Conservation (phyloP, 2,113 vertebrate genomes). For the Xenus cinereus region DNA sequence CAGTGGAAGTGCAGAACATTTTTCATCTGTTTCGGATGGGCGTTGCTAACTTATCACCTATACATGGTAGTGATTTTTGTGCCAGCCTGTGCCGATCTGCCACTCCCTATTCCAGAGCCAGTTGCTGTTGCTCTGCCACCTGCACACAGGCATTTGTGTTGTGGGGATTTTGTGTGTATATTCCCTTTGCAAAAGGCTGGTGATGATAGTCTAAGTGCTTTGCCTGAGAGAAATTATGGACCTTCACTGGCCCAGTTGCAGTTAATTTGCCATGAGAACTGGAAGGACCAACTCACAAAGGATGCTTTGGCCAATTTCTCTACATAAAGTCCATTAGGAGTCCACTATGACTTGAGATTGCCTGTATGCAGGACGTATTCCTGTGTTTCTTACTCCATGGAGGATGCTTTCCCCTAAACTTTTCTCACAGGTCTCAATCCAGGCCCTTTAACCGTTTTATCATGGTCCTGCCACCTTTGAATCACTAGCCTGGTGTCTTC, state of each 20-base stretch:
- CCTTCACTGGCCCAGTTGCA: background rate
- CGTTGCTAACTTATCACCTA: background rate
- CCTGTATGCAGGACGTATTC: background rate
- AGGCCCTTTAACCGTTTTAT: background rate
- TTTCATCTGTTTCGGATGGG: background rate
- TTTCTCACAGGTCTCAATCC: background rate
- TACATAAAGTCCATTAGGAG: background rate
- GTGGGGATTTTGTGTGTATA: background rate
- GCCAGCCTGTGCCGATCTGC: background rate
- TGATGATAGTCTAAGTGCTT: background rate
- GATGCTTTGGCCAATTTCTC: background rate
- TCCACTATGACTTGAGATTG: background rate
- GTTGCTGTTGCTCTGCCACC: background rate
- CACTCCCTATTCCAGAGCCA: background rate
- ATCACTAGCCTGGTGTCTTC: background rate
- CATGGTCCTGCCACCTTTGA: background rate
- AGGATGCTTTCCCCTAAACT: background rate
- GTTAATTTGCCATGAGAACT: background rate
- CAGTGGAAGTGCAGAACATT: background rate
- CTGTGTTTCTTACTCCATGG: background rate
- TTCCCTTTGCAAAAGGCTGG: background rate
- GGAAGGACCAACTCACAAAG: background rate
- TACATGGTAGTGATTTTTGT: background rate
- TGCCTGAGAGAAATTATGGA: background rate
- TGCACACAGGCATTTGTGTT: background rate